These are phyloP conservation scores for Linnaemya vulpina DNA, from an alignment of 2,888 invertebrate species.

Conservation along the genomic window DNA sequence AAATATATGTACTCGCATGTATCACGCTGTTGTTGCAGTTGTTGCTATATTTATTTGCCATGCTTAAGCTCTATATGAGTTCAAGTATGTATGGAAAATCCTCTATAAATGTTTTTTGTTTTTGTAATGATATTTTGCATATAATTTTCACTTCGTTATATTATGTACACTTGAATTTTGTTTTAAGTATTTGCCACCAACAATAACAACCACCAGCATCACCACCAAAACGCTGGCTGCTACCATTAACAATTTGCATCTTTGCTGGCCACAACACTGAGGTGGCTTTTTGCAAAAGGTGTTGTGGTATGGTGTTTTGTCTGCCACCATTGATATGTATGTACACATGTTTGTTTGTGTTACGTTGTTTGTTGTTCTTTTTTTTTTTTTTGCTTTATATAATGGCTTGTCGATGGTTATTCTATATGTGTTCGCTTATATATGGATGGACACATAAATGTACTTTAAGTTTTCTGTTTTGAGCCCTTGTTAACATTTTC, in stretches of 20 bases:
- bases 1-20: constrained; percentile 33
- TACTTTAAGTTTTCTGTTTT: constrained; percentile 67
- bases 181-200: constrained; percentile 46
- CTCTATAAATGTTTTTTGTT: constrained; percentile 52
- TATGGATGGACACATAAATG: constrained; percentile 63
- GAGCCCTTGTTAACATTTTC: constrained; percentile 71
- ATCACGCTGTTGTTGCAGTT: constrained; percentile 44
- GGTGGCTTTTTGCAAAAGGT: constrained; percentile 62
- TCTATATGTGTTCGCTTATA: constrained; percentile 26
- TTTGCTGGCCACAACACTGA: constrained; percentile 43
- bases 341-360: constrained; percentile 40
- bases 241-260: constrained; percentile 54
- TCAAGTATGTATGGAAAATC: constrained; percentile 64
- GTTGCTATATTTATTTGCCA: constrained; percentile 55
- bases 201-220: constrained; percentile 31
- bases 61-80: constrained; percentile 55
- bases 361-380: constrained; percentile 45
- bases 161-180: constrained; percentile 56
- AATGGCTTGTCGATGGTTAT: constrained; percentile 45
- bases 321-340: constrained; percentile 59
- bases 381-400: constrained; percentile 42
- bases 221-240: constrained; percentile 1
- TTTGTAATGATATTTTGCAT: constrained; percentile 70
- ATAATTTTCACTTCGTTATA: constrained; percentile 74
- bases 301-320: constrained; percentile 68